Evolutionary conservation across 2,888 invertebrate species (phyloP).

Genomic region (Hetaerina titia): DNA sequence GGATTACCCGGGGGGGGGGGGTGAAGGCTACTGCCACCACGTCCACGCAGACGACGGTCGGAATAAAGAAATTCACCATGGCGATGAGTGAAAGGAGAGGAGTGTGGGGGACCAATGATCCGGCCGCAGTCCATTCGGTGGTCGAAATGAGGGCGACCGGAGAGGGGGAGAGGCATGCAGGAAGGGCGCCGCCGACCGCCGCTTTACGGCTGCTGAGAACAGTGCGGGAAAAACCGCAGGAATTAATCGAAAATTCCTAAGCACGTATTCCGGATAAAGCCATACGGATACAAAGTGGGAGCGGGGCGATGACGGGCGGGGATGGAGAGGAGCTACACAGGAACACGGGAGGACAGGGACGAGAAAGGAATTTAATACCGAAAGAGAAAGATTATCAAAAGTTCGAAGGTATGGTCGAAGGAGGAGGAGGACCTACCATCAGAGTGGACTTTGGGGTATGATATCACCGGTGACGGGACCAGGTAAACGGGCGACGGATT

Average conservation of each 20-base stretch:
- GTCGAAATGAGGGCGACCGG: background rate
- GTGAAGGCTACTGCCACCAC: background rate
- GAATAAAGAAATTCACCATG: background rate
- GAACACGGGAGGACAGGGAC: background rate
- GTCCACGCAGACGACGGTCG: background rate
- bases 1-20: background rate
- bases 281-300: background rate
- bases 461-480: too few species aligned
- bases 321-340: background rate
- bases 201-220: background rate
- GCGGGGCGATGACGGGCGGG: background rate
- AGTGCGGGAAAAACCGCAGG: background rate
- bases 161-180: background rate
- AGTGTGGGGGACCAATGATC: background rate
- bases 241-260: slow-evolving; percentile 14
- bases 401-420: background rate
- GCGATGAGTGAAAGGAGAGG: background rate
- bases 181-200: background rate
- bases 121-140: background rate
- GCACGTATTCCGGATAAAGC: background rate
- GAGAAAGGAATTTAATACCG: background rate
- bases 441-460: too few species aligned
- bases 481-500: too few species aligned
- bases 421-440: too few species aligned
- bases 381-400: background rate